Base-by-base conservation (phyloP, 2,113 vertebrate genomes). In the Pandion haliaetus region DNA sequence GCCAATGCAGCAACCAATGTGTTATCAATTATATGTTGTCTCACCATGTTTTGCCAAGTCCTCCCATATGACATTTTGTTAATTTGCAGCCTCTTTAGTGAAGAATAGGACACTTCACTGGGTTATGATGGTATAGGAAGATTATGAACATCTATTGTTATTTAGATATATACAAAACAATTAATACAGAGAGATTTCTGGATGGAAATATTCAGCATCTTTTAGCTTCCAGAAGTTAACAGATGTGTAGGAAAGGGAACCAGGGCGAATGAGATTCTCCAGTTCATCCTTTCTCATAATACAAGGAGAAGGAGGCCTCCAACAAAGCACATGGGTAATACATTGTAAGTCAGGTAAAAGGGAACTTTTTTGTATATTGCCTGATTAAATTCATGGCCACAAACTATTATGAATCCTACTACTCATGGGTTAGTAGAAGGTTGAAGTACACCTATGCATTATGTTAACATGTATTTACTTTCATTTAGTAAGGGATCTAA, bases 51-150 rank as follows among this genome's bases (percentile, higher is more conserved):
- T 92, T 96, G 70, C 63, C 91, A 95, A 83, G 70, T 91, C 26
- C 73, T 96, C 88, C 55, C 74, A 44, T 55, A 57, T 5, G 52
- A 86, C 26, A 55, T 79, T 91, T 86, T 69, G 57, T 36, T 91
- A 95, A 95, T 84, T 72, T 76, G 87, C 83, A 88, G 84, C 71
- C 38, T 85, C 90, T 95, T 94, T 59, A 74, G 77, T 77, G 88
- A 95, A 93, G 91, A 96, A 92, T 25, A 83, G 84, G 93, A 80
- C 47, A 91, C 95, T 96, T 90, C 93, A 96, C 71, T 96, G 91
- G 74, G 90, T 78, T 90, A 83, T 69, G 71, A 62, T 40, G 16
- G 18, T 36, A 49, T 73, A 95, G 47, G 54, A 97, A 96, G 50
- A 91, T 57, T 69, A 45, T 44, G 61, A 92, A 84, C 10, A 79